Evolutionary conservation across 1,140 invertebrate genomes (phyloP).

Genomic region (Teleopsis dalmanni): DNA sequence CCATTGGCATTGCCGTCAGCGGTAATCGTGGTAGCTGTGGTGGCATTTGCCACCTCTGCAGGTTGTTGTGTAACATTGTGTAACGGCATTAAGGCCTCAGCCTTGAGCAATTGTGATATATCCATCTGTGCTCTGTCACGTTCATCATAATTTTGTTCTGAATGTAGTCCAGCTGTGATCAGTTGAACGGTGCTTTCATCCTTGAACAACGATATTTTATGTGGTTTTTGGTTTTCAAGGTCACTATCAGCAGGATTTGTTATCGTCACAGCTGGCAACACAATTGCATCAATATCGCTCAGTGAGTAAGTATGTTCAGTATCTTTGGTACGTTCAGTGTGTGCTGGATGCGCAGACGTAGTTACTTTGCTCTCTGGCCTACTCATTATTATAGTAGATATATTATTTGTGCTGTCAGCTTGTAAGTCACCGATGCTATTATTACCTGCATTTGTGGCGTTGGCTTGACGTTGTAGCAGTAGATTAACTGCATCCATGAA

Average conservation of each 20-base stretch:
- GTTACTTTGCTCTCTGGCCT: neutral
- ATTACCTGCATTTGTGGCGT: neutral
- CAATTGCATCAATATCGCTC: constrained; percentile 30
- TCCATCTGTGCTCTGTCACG: neutral
- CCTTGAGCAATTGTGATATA: constrained; percentile 31
- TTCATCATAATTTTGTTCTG: neutral
- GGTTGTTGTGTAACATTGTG: neutral
- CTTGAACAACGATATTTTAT: constrained; percentile 10
- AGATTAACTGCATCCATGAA: constrained; percentile 1
- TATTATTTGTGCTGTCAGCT: neutral
- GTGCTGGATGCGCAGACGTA: neutral
- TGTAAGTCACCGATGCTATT: neutral
- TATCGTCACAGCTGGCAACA: constrained; percentile 22
- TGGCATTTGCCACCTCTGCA: neutral
- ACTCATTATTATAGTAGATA: neutral
- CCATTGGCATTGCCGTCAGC: too few relatives aligned
- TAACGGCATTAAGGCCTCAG: constrained; percentile 30
- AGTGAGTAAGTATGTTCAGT: neutral
- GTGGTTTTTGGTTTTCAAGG: neutral
- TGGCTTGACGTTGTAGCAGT: neutral
- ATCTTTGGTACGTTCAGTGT: neutral
- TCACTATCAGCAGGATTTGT: neutral
- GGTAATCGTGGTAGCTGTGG: too few relatives aligned
- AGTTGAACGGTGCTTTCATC: constrained; percentile 10
- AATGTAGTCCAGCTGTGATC: constrained; percentile 7